Evolutionary conservation across 2,113 vertebrate genomes (phyloP).

Genomic region (Mus pahari): DNA sequence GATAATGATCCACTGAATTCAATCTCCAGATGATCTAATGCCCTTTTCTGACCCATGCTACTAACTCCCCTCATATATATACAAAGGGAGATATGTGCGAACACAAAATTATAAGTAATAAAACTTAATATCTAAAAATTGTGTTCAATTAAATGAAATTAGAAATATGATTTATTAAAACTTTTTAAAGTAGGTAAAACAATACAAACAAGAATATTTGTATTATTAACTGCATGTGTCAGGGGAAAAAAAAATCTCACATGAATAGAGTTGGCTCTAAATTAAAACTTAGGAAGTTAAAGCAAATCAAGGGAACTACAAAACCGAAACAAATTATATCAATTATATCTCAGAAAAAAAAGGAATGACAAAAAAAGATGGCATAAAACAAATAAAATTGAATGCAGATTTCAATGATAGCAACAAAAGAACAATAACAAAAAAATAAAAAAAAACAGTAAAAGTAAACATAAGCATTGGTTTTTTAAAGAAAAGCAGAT

Average conservation of each 20-base stretch:
- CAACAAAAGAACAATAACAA: no score
- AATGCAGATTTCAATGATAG: neutral
- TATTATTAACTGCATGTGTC: neutral
- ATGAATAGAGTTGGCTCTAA: neutral
- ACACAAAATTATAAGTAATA: neutral
- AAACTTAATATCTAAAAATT: neutral
- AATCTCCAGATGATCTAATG: neutral
- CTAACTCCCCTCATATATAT: neutral
- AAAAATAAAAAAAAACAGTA: neutral
- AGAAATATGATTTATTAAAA: neutral
- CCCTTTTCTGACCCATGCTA: neutral
- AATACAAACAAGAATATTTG: neutral
- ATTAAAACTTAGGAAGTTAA: neutral
- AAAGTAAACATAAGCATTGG: neutral
- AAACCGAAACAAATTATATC: neutral
- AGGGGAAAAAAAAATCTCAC: neutral
- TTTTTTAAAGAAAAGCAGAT: neutral
- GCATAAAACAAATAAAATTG: neutral
- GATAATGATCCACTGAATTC: no score
- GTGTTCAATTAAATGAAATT: neutral
- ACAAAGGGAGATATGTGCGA: neutral
- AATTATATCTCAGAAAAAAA: neutral
- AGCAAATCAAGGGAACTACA: neutral
- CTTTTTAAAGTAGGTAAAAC: neutral
- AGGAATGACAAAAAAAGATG: neutral